phyloP scores from a whole-genome alignment of 2,888 invertebrate genomes.

The Pandemis heparana region DNA sequence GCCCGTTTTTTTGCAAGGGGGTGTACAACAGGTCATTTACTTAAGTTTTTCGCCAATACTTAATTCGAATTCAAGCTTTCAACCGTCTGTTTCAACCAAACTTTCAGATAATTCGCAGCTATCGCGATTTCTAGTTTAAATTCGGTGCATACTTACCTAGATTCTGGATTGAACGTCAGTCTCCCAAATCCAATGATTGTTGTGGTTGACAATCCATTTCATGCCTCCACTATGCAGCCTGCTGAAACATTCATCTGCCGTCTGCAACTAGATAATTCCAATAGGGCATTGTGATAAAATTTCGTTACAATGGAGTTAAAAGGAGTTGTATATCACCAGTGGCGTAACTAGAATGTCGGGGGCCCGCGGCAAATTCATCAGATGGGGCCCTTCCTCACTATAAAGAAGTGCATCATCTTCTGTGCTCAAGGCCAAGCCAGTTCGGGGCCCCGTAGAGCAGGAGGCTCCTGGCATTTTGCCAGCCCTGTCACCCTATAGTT shows the following conservation, averaged over 20 bases:
- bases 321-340: not conserved
- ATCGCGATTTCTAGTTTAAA: conserved; percentile 11
- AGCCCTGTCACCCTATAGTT: too few relatives aligned
- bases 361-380: too few relatives aligned
- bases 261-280: conserved; percentile 15
- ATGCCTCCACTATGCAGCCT: conserved; percentile 12
- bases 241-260: conserved; percentile 7
- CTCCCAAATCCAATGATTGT: not conserved
- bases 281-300: conserved; percentile 9
- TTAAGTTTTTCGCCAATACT: too few relatives aligned
- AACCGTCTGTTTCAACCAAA: not conserved
- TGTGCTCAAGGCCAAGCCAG: too few relatives aligned
- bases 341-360: too few relatives aligned
- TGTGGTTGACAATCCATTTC: conserved; percentile 23
- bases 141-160: conserved; percentile 17
- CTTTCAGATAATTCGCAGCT: not conserved
- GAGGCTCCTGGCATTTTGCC: too few relatives aligned
- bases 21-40: too few relatives aligned
- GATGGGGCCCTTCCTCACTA: too few relatives aligned
- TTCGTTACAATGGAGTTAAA: not conserved
- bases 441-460: too few relatives aligned
- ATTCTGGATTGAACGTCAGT: conserved; percentile 1
- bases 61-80: too few relatives aligned
- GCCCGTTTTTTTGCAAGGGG: too few relatives aligned
- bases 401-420: too few relatives aligned